Percentiles rank a stretch among this genome's conserved stretches.
phyloP scores from a whole-genome alignment of 2,797 vertebrate genomes.

The Tauraco hartlaubi region DNA sequence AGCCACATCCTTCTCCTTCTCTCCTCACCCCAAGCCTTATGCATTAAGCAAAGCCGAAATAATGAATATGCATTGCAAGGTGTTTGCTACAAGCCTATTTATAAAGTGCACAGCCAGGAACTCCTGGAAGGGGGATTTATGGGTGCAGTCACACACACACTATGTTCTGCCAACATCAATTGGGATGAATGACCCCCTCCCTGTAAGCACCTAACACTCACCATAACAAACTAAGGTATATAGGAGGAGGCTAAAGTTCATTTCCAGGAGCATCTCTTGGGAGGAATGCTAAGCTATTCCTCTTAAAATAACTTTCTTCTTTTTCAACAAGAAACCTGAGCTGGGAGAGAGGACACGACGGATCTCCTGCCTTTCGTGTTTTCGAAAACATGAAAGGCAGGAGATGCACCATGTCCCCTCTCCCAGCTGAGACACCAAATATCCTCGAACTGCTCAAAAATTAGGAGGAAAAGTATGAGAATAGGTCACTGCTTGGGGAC shows the following conservation, averaged over 20 bases:
- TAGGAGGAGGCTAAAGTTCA: not conserved
- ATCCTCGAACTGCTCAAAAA: not conserved
- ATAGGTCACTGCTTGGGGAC: not conserved
- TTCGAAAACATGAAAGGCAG: not conserved
- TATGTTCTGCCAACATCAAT: not conserved
- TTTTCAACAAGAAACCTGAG: not conserved
- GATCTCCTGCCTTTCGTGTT: not conserved
- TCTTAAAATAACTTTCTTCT: not conserved
- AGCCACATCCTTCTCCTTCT: not conserved
- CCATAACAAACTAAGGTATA: not conserved
- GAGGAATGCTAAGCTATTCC: not conserved
- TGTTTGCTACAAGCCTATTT: slow-evolving; percentile 47
- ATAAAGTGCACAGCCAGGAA: not conserved
- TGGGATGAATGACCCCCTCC: not conserved
- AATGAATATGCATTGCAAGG: slow-evolving; percentile 60
- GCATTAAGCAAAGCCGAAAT: slow-evolving; percentile 28
- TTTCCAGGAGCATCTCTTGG: slow-evolving; percentile 10
- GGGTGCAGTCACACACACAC: slow-evolving; percentile 16
- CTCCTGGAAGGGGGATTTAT: slow-evolving; percentile 42
- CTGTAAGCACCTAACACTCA: not conserved
- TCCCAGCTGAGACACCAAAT: not conserved
- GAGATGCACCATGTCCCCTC: not conserved
- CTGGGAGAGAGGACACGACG: rapidly evolving
- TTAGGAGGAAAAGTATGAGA: not conserved
- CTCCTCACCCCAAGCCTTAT: not conserved